A percentile compares a stretch with the other conserved stretches of the same genome.
Evolutionary conservation across 1,140 invertebrate species (phyloP).

Genomic region (Lycorma delicatula): DNA sequence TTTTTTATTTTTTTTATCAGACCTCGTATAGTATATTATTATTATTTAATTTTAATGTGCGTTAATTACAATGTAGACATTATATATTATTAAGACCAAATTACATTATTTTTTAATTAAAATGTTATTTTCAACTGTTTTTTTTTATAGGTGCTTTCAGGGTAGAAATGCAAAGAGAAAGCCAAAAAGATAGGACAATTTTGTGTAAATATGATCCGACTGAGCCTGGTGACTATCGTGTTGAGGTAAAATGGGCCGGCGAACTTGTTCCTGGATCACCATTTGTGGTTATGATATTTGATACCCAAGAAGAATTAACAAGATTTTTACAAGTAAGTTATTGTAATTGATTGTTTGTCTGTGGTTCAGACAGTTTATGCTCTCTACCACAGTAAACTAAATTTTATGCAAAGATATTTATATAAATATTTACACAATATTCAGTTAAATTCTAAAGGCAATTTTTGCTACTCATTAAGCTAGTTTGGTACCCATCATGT

Average conservation of each 20-base stretch:
- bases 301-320: constrained; percentile 90
- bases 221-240: constrained; percentile 95
- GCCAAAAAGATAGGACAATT: constrained; percentile 95
- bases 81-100: too few species aligned
- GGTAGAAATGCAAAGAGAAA: constrained; percentile 99
- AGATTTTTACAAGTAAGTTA: constrained; percentile 40
- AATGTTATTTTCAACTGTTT: too few species aligned
- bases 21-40: too few species aligned
- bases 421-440: neutral
- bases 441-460: neutral
- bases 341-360: neutral
- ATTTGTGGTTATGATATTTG: constrained; percentile 98
- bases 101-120: too few species aligned
- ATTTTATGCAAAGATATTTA: neutral
- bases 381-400: too few species aligned
- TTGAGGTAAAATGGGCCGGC: constrained; percentile 97
- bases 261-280: constrained; percentile 95
- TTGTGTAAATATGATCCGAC: constrained; percentile 96
- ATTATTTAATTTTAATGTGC: too few species aligned
- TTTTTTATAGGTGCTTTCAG: constrained; percentile 72
- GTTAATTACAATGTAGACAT: too few species aligned
- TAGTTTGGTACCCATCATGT: neutral
- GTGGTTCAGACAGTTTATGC: neutral
- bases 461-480: neutral
- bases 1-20: too few species aligned